Conservation (phyloP, 2,888 invertebrate genomes). For the Melinaea marsaeus region DNA sequence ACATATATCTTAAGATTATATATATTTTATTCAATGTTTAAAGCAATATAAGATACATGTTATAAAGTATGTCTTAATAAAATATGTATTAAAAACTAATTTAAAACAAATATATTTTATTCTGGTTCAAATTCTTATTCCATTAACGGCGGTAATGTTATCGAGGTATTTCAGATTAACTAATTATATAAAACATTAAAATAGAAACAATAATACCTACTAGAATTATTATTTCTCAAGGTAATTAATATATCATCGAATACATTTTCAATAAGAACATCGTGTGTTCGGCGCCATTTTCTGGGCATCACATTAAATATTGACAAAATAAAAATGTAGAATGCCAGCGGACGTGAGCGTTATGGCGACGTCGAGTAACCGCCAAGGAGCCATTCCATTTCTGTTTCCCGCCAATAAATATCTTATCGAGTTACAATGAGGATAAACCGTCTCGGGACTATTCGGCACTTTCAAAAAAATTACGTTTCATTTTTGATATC, state of each 20-base stretch:
- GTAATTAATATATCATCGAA: constrained; percentile 5
- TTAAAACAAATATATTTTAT: no score
- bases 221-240: background rate
- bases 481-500: constrained; percentile 35
- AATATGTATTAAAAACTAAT: no score
- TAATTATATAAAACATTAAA: no score
- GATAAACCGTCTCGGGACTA: constrained; percentile 57
- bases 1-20: no score
- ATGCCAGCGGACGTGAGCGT: constrained; percentile 64
- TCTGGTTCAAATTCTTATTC: no score
- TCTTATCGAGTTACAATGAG: constrained; percentile 75
- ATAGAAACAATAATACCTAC: no score
- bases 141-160: no score
- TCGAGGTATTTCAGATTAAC: no score
- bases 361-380: constrained; percentile 59
- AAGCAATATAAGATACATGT: no score
- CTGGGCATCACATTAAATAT: constrained; percentile 72
- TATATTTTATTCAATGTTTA: no score
- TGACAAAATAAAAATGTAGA: constrained; percentile 77
- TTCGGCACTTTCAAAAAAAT: constrained; percentile 47
- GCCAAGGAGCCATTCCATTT: constrained; percentile 70
- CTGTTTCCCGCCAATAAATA: constrained; percentile 74
- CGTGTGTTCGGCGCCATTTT: constrained; percentile 35
- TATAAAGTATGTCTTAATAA: no score
- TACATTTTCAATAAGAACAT: background rate